Percentiles rank a stretch among this genome's conserved stretches.
phyloP scores from a whole-genome alignment of 2,113 vertebrate genomes.

The Neogobius melanostomus region DNA sequence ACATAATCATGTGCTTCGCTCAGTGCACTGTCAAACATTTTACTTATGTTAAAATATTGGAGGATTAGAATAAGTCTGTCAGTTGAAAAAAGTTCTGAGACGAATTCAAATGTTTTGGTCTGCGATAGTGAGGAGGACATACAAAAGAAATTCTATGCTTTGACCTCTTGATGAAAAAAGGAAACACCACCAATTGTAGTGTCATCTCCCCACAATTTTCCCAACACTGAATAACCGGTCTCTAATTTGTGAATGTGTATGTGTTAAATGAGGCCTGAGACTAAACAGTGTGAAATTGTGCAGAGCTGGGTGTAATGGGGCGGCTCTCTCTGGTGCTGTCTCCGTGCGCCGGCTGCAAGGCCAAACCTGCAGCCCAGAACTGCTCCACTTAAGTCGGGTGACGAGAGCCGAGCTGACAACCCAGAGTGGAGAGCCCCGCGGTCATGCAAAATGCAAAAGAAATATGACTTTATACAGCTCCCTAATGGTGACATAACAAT shows the following conservation, averaged over 20 bases:
- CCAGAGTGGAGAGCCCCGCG: conserved; percentile 85
- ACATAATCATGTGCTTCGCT: no score
- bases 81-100: no score
- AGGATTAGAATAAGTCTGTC: neutral
- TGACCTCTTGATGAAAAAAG: neutral
- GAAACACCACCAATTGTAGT: neutral
- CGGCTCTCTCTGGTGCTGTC: conserved; percentile 66
- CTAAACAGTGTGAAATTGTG: conserved; percentile 57
- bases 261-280: conserved; percentile 70
- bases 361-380: conserved; percentile 83
- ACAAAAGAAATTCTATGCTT: neutral
- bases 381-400: conserved; percentile 86
- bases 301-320: conserved; percentile 58
- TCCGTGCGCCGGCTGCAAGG: conserved; percentile 77
- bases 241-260: conserved; percentile 64
- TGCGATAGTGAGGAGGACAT: neutral
- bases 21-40: no score
- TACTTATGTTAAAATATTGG: neutral
- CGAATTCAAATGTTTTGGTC: no score
- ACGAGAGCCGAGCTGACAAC: conserved; percentile 91
- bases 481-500: conserved; percentile 80
- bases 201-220: conserved; percentile 16
- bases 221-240: conserved; percentile 57
- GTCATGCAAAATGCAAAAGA: conserved; percentile 92
- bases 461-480: conserved; percentile 81